phyloP scores from a whole-genome alignment of 2,797 vertebrate genomes.

The Aeoliscus strigatus region DNA sequence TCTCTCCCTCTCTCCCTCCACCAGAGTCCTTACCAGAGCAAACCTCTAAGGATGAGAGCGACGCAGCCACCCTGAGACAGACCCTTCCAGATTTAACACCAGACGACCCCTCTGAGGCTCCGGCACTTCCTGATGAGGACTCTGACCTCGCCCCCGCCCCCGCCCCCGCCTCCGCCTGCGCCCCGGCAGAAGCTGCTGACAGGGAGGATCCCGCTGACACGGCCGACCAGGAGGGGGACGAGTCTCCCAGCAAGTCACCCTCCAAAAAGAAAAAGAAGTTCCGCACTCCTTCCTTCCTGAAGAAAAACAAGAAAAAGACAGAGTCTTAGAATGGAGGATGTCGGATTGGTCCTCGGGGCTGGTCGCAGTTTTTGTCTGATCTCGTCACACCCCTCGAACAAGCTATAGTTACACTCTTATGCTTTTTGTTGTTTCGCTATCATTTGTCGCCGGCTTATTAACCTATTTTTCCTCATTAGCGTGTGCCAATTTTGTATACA shows the following conservation, averaged over 20 bases:
- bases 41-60: constrained; percentile 84
- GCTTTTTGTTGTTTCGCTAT: constrained; percentile 52
- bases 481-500: constrained; percentile 71
- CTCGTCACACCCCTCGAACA: too few relatives aligned
- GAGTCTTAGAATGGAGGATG: constrained; percentile 78
- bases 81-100: constrained; percentile 94
- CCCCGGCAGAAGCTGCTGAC: constrained; percentile 57
- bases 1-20: constrained; percentile 3
- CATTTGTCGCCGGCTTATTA: constrained; percentile 60
- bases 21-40: constrained; percentile 81
- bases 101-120: constrained; percentile 86
- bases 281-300: constrained; percentile 97
- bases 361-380: constrained; percentile 29
- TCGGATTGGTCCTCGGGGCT: constrained; percentile 38
- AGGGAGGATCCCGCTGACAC: constrained; percentile 77
- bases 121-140: constrained; percentile 75
- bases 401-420: constrained; percentile 32
- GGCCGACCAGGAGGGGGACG: constrained; percentile 85
- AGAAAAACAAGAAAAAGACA: constrained; percentile 98
- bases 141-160: constrained; percentile 60
- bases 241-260: constrained; percentile 96
- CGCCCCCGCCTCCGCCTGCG: constrained; percentile 49
- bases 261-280: constrained; percentile 99
- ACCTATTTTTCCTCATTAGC: constrained; percentile 65
- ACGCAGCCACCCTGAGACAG: constrained; percentile 90